Conservation (phyloP, 1,140 invertebrate genomes). For the Drosophila funebris region DNA sequence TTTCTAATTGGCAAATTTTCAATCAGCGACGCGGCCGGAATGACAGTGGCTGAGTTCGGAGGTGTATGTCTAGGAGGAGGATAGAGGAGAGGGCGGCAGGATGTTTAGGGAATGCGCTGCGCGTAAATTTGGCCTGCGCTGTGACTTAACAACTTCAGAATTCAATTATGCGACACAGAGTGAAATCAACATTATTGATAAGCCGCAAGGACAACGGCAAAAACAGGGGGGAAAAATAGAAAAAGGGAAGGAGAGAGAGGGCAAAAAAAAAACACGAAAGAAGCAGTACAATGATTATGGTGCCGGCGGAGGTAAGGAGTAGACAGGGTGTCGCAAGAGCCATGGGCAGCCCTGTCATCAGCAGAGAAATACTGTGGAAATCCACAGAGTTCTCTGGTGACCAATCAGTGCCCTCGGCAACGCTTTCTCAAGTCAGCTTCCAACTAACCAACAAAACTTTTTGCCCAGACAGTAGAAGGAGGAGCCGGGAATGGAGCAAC, state of each 20-base stretch:
- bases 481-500: conserved; percentile 41
- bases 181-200: conserved; percentile 82
- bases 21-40: conserved; percentile 62
- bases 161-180: conserved; percentile 82
- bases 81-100: neutral
- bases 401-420: conserved; percentile 55
- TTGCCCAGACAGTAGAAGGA: neutral
- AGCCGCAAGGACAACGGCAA: conserved; percentile 77
- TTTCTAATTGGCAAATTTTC: conserved; percentile 83
- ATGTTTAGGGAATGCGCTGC: conserved; percentile 60
- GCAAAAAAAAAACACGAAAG: neutral
- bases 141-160: conserved; percentile 81
- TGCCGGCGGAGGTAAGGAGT: neutral
- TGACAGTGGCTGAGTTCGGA: conserved; percentile 14
- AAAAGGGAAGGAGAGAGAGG: neutral
- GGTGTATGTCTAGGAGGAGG: neutral
- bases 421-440: conserved; percentile 33
- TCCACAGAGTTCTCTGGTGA: conserved; percentile 20
- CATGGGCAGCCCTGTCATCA: conserved; percentile 23
- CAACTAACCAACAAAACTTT: conserved; percentile 73
- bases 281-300: conserved; percentile 2
- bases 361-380: conserved; percentile 5
- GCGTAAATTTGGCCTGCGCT: conserved; percentile 73
- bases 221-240: conserved; percentile 4
- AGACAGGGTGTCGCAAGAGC: neutral